Base-by-base conservation (phyloP, 1,140 invertebrate genomes). In the Lordiphosa stackelbergi region DNA sequence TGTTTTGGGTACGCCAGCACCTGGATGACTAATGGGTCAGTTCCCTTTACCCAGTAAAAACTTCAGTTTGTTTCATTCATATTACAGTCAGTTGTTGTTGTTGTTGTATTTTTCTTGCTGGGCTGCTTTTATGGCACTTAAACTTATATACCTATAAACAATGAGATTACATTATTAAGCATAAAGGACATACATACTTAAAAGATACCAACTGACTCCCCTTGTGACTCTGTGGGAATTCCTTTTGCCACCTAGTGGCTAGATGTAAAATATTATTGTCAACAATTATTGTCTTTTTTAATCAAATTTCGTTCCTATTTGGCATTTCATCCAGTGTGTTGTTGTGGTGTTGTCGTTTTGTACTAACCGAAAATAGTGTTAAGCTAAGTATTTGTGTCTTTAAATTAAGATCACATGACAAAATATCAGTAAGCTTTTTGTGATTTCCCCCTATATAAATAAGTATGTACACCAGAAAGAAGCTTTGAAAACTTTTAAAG, bases 391-490 rank as follows among this genome's bases (percentile, higher is more conserved):
- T 35, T 34, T 24, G 37, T 48, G 34, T 52, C 31, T 54, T 71
- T 75, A 75, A 74, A 71, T 58, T 81, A 81, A 63, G 66, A 81
- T 81, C 77, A 81, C 77, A 81, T 75, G 48, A 59, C 72, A 37
- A 47, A 62, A 52, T 60, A 41, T 38, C 34, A 36, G 8, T 43
- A 46, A 28, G 35, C 38, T 34, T 53, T 37, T 62, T 48, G 41
- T 45, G 8, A 31, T 65, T 54, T 65, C 24, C 54, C 51, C 43
- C 36, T 48, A 28, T 19, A 5, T 28, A 13, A 24, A 37, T 48
- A 57, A 31, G 45, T 28, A 41, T 34, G 13, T 59, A 53, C 41
- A 45, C 28, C 28, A 31, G 28, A 61, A 61, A 38, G 63, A 64
- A 59, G 55, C 60, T 61, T 66, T 62, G 47, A 49, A 66, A 66